phyloP scores from a whole-genome alignment of 2,113 vertebrate species.

The Echinops telfairi region DNA sequence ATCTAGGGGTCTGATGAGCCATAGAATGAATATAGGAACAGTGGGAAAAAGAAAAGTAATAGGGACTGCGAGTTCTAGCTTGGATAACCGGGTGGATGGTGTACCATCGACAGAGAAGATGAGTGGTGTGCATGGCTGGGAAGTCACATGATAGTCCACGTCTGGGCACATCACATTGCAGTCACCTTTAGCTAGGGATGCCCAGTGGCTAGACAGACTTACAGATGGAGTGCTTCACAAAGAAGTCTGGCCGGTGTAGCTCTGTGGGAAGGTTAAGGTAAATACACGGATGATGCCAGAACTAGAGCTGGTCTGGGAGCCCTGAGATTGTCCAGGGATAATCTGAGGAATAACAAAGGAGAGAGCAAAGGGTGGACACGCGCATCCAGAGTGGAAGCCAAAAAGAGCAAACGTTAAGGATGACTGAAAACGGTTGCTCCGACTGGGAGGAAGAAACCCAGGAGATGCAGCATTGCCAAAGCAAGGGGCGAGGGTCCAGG shows the following conservation, averaged over 20 bases:
- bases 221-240: not conserved
- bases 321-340: not conserved
- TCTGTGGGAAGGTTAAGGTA: not conserved
- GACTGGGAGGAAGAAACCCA: not conserved
- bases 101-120: not conserved
- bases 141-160: not conserved
- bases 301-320: constrained; percentile 7
- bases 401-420: not conserved
- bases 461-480: not conserved
- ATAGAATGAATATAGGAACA: not conserved
- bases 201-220: not conserved
- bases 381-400: not conserved
- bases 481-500: not conserved
- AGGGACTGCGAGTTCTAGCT: not conserved
- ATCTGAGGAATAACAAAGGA: not conserved
- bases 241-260: not conserved
- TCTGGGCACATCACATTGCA: too few relatives aligned
- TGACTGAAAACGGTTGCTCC: constrained; percentile 28
- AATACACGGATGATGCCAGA: constrained; percentile 10
- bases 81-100: not conserved
- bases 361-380: not conserved
- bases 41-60: not conserved
- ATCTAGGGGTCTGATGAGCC: not conserved
- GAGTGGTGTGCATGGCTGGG: not conserved
- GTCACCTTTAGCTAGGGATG: not conserved